Evolutionary conservation across 2,888 invertebrate genomes (phyloP), one percentile per base, ranked within the genome.

Genomic region (Limenitis camilla): DNA sequence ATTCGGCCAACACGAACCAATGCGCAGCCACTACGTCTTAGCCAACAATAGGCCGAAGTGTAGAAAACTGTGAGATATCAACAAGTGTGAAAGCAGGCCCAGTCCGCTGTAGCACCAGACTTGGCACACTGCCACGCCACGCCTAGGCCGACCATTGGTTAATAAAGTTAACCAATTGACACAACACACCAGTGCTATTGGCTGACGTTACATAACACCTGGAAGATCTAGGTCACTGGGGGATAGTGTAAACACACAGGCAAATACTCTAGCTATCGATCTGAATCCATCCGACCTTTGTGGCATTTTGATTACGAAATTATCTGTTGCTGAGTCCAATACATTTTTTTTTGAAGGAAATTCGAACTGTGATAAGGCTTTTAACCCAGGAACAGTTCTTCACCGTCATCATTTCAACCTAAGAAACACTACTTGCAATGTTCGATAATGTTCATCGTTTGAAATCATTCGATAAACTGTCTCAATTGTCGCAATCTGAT

Each of bases 111-210:
- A 64, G 63, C 59, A 61, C 68, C 68, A 65, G 64, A 61, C 69
- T 74, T 88, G 88, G 88, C 88, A 84, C 56, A 44, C 57, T 82
- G 87, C 88, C 88, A 86, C 59, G 86, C 87, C 85, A 81, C 88
- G 87, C 88, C 87, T 87, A 83, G 74, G 72, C 78, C 69, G 71
- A 74, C 78, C 75, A 88, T 88, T 88, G 88, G 88, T 81, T 87
- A 85, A 86, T 83, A 82, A 78, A 73, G 74, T 77, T 78, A 81
- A 80, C 88, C 88, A 88, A 88, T 88, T 88, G 88, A 86, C 85
- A 84, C 67, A 68, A 78, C 19, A 69, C 77, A 73, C 67, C 67
- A 69, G 61, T 78, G 73, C 72, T 67, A 87, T 87, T 87, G 86
- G 85, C 75, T 69, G 76, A 73, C 71, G 64, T 63, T 66, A 61